Conservation (phyloP, 2,888 invertebrate species). For the Brachylomia viminalis region DNA sequence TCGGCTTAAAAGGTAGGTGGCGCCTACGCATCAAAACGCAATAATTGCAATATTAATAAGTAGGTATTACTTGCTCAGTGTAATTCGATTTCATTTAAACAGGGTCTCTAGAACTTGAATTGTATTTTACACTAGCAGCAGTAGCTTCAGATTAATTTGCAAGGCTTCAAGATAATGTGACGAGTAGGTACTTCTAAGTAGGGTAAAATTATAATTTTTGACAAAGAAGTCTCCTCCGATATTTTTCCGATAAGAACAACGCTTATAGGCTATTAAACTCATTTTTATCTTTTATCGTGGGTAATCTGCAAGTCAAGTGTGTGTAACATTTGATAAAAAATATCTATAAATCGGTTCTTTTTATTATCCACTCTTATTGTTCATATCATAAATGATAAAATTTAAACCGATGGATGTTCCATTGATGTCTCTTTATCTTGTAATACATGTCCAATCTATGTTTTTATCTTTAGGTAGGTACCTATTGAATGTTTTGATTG, state of each 20-base stretch:
- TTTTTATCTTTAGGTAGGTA: conserved; percentile 59
- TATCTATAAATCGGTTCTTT: conserved; percentile 85
- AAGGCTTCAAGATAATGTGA: conserved; percentile 28
- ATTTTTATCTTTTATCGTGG: conserved; percentile 82
- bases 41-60: conserved; percentile 79
- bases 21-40: conserved; percentile 82
- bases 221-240: conserved; percentile 32
- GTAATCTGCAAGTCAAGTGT: conserved; percentile 81
- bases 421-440: conserved; percentile 81
- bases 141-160: conserved; percentile 27
- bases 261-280: conserved; percentile 84
- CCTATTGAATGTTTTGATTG: conserved; percentile 77
- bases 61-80: conserved; percentile 58
- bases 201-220: conserved; percentile 29
- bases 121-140: conserved; percentile 36
- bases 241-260: conserved; percentile 68
- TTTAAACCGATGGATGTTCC: conserved; percentile 74
- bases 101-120: conserved; percentile 58
- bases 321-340: conserved; percentile 80
- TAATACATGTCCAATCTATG: conserved; percentile 73
- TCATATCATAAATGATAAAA: conserved; percentile 75
- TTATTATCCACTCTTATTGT: conserved; percentile 74
- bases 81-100: conserved; percentile 64
- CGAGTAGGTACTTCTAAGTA: conserved; percentile 15
- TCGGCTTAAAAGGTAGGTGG: conserved; percentile 79